Evolutionary conservation across 1,140 invertebrate species (phyloP), one percentile per base, ranked within the genome.

Genomic region (Drosophila bocki): DNA sequence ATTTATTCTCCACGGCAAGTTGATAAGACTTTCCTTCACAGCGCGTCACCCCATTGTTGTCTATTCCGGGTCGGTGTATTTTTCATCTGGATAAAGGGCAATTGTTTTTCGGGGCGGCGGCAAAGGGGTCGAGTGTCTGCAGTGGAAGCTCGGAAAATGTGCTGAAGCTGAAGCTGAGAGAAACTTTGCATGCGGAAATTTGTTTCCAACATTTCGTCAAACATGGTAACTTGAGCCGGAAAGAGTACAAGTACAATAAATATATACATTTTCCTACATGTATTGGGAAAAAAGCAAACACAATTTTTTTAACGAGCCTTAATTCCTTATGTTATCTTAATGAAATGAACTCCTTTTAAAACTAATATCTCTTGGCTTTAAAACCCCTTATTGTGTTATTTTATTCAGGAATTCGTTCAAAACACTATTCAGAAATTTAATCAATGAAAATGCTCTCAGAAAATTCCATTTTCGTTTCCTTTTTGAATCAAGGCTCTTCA

Each of bases 1-100:
- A 82, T 83, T 82, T 82, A 82, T 82, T 82, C 78, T 41, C 63
- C 42, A n/a, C n/a, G 48, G 37, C 57, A 79, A 71, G 67, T 79
- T 80, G 69, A 63, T 76, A 70, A 70, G 65, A 56, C 71, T 72
- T 44, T 42, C 56, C 26, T 19, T 29, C 15, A 13, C 15, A 32
- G 26, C 29, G 7, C 32, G 39, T 54, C 39, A 8, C 15, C 17
- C 45, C 17, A 42, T 58, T 58, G 42, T 58, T 48, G 44, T 72
- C 29, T 72, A 37, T 72, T 26, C 45, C 45, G 13, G 42, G 19
- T 41, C 22, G 42, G 17, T 8, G 51, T 33, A 22, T 19, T 48
- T 48, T n/a, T 19, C 35, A 45, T 47, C 51, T 45, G 29, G 37
- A 17, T 17, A 75, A 44, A 51, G 53, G 67, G 53, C 19, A 72